Evolutionary conservation across 2,113 vertebrate genomes (phyloP), one percentile per base, ranked within the genome.

Genomic region (Eidolon helvum): DNA sequence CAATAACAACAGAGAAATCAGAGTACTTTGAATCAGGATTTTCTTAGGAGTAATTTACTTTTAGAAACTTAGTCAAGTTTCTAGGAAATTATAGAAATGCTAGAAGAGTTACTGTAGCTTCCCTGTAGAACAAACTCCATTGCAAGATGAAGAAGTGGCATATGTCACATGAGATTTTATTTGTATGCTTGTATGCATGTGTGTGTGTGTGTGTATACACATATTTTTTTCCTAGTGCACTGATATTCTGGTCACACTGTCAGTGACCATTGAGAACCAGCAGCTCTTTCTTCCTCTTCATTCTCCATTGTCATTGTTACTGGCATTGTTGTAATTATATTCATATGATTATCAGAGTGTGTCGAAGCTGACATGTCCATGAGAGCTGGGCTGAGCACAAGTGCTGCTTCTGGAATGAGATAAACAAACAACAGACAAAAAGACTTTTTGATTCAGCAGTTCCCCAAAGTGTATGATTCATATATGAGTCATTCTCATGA

Each of bases 351-450:
- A 83, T 95, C 30, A 78, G 75, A 97, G 61, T 95, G 77, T 94
- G 57, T 91, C 28, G 4, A 95, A 57, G 33, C 65, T 12, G 3
- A 45, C n/a, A 66, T 84, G 63, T 96, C 55, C 18, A 33, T 38
- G 50, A 96, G 40, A 93, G 15, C 43, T 89, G 80, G 22, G n/a
- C 6, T 85, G 68, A 89, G 16, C 33, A 83, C 8, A 89, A 83
- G 48, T 66, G 50, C 86, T 93, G 66, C 61, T 83, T 98, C 40
- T 66, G 40, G 71, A 92, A 59, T 50, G 74, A 97, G 61, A 87
- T 77, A 96, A 96, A 96, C 80, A 95, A 96, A 88, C 28, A 93
- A 33, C 83, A 85, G 94, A 92, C 90, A 96, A 82, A 96, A 96
- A 89, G n/a, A 43, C 28, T 80, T 96, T 92, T 96, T 6, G 4